A percentile compares a stretch with the other conserved stretches of the same genome.
Evolutionary conservation across 2,888 invertebrate genomes (phyloP).

Genomic region (Nipponacmea schrenckii): DNA sequence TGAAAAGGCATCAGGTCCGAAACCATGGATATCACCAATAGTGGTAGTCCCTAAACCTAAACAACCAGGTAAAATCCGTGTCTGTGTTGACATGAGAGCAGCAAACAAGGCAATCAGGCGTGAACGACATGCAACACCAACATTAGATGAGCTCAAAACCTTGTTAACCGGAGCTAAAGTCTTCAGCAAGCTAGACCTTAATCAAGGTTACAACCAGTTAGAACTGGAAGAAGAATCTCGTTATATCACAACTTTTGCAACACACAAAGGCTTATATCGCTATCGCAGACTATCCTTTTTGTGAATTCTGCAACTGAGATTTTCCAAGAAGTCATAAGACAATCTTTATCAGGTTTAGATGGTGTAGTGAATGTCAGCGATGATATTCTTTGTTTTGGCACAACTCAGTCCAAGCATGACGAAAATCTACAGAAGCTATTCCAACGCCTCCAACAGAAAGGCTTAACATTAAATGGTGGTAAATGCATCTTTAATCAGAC

Average conservation of each 20-base stretch:
- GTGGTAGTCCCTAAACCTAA: constrained; percentile 31
- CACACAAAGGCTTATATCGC: constrained; percentile 35
- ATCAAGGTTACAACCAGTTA: constrained; percentile 41
- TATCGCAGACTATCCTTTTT: constrained; percentile 39
- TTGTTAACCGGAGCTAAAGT: constrained; percentile 28
- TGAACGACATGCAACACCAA: constrained; percentile 29
- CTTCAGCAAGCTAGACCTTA: constrained; percentile 44
- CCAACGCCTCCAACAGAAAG: constrained; percentile 13
- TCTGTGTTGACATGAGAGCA: constrained; percentile 31
- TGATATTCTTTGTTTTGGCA: constrained; percentile 20
- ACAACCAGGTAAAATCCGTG: constrained; percentile 28
- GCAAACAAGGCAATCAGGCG: constrained; percentile 30
- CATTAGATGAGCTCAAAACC: constrained; percentile 35
- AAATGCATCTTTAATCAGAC: constrained; percentile 17
- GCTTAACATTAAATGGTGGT: constrained; percentile 17
- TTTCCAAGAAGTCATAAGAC: constrained; percentile 27
- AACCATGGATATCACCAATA: constrained; percentile 24
- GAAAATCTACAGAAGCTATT: constrained; percentile 13
- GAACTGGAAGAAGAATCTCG: constrained; percentile 38
- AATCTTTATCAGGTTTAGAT: constrained; percentile 9
- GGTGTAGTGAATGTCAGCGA: constrained; percentile 24
- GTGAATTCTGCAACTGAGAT: constrained; percentile 38
- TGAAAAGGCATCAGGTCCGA: constrained; percentile 28
- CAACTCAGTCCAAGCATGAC: constrained; percentile 19
- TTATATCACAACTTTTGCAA: constrained; percentile 44